phyloP scores from a whole-genome alignment of 2,888 invertebrate species.

The Heliconius cydno region DNA sequence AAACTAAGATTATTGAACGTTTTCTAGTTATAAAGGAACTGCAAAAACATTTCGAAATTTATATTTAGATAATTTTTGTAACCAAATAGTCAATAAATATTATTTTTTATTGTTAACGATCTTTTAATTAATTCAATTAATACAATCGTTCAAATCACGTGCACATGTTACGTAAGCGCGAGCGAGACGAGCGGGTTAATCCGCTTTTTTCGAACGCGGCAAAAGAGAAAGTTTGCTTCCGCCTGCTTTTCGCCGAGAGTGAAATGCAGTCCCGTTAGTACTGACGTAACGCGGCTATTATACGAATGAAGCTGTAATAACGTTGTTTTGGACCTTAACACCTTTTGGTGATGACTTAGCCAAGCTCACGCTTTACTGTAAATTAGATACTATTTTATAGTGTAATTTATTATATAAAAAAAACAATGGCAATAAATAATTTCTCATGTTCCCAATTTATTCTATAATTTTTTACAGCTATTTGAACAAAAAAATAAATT shows the following conservation, averaged over 20 bases:
- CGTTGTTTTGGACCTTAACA: constrained; percentile 19
- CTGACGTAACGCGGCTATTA: constrained; percentile 76
- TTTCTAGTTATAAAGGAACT: neutral
- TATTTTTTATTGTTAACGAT: constrained; percentile 13
- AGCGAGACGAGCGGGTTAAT: constrained; percentile 53
- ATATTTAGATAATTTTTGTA: neutral
- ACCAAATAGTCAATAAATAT: neutral
- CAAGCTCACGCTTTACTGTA: constrained; percentile 9
- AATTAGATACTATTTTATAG: neutral
- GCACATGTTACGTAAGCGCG: constrained; percentile 48
- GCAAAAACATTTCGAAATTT: neutral
- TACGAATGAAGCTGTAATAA: constrained; percentile 53
- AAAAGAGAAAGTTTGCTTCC: constrained; percentile 83
- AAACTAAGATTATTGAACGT: neutral
- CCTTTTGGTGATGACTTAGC: neutral
- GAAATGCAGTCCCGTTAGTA: constrained; percentile 81
- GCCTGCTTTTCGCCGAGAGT: constrained; percentile 82
- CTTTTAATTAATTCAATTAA: constrained; percentile 31
- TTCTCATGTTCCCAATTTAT: neutral
- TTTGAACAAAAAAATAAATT: neutral
- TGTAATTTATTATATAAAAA: neutral
- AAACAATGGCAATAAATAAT: neutral
- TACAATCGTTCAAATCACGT: constrained; percentile 34
- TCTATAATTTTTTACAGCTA: neutral
- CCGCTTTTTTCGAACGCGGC: constrained; percentile 67